Percentiles rank a stretch among this genome's conserved stretches.
phyloP scores from a whole-genome alignment of 2,113 vertebrate species.

The Myotis yumanensis region DNA sequence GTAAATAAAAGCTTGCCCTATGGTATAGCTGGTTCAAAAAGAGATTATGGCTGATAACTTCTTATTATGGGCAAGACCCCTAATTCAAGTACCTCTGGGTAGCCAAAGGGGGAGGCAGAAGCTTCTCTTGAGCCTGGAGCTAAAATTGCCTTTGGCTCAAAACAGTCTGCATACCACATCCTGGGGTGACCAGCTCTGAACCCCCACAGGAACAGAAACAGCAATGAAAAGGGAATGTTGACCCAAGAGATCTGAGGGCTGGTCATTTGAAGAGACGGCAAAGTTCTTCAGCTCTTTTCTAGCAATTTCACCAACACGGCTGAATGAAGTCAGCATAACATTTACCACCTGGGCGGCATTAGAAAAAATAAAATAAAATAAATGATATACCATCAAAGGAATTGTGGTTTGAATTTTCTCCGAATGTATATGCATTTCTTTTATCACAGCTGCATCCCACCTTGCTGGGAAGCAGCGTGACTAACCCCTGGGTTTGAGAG shows the following conservation, averaged over 20 bases:
- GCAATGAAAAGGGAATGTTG: not conserved
- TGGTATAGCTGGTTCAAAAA: not conserved
- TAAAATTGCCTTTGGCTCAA: not conserved
- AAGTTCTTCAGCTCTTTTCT: slow-evolving; percentile 26
- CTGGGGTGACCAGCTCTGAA: not conserved
- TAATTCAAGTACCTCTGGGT: not conserved
- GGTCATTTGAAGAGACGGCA: slow-evolving; percentile 19
- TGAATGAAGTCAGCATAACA: not conserved
- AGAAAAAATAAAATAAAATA: not conserved
- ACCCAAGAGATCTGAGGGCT: not conserved
- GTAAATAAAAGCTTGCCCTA: not conserved
- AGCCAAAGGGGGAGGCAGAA: not conserved
- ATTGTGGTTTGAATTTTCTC: slow-evolving; percentile 27
- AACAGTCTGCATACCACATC: not conserved
- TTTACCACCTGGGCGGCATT: not conserved
- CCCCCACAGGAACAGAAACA: not conserved
- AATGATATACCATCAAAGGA: slow-evolving; percentile 30
- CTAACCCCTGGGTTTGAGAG: slow-evolving; percentile 43
- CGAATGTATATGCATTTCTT: not conserved
- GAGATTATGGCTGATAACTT: not conserved
- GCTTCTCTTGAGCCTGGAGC: not conserved
- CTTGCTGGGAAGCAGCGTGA: slow-evolving; percentile 57
- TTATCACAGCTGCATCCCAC: slow-evolving; percentile 44
- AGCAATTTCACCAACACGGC: slow-evolving; percentile 35
- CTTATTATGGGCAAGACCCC: not conserved